phyloP scores from a whole-genome alignment of 2,888 invertebrate genomes.

The Scotopteryx bipunctaria region DNA sequence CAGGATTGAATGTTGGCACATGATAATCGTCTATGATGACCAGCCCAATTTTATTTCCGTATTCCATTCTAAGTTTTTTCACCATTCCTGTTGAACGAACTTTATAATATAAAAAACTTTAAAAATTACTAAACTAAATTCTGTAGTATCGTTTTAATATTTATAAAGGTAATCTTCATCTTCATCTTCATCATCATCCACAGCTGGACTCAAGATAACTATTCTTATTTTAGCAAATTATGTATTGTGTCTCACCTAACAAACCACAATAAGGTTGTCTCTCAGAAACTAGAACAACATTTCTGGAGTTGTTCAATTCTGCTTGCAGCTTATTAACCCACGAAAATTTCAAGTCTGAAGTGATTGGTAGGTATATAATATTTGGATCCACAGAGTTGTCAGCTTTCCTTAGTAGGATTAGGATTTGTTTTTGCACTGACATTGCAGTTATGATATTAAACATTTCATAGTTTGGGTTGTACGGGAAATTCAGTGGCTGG shows the following conservation, averaged over 20 bases:
- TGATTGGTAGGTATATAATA: slow-evolving; percentile 47
- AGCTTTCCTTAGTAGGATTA: slow-evolving; percentile 50
- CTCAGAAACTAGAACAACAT: slow-evolving; percentile 54
- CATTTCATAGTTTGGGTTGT: slow-evolving; percentile 40
- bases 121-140: too few species aligned
- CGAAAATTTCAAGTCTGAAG: slow-evolving; percentile 50
- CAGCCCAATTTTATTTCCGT: slow-evolving; percentile 66
- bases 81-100: slow-evolving; percentile 81
- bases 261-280: slow-evolving; percentile 54
- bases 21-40: slow-evolving; percentile 74
- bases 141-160: too few species aligned
- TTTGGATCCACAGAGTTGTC: slow-evolving; percentile 27
- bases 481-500: too few species aligned
- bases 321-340: slow-evolving; percentile 51
- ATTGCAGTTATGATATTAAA: slow-evolving; percentile 52
- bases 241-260: slow-evolving; percentile 43
- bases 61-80: slow-evolving; percentile 86
- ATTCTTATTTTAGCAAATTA: too few species aligned
- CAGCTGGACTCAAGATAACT: too few species aligned
- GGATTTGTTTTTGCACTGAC: slow-evolving; percentile 47
- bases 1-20: slow-evolving; percentile 77
- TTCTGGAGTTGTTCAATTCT: slow-evolving; percentile 49
- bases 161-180: too few species aligned
- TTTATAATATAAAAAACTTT: too few species aligned
- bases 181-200: too few species aligned